Conservation (phyloP, 2,113 vertebrate genomes). For the Cercopithecus mona region DNA sequence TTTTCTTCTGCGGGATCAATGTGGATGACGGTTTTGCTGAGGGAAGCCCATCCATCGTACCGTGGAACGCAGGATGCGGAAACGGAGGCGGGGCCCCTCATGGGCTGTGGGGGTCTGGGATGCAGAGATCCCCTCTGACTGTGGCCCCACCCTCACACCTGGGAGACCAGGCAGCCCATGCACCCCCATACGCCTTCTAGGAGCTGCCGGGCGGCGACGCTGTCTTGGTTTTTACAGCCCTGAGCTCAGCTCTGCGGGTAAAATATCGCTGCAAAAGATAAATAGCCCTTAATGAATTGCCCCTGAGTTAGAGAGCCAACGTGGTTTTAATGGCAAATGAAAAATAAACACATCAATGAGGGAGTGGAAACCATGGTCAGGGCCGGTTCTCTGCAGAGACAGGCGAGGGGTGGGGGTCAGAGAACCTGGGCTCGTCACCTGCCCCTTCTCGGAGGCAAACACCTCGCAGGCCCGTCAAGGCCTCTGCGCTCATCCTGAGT, state of each 20-base stretch:
- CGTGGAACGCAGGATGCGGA: fast-evolving
- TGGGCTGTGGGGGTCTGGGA: background rate
- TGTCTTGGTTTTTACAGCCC: background rate
- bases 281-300: slow-evolving; percentile 53
- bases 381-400: background rate
- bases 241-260: background rate
- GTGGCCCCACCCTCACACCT: background rate
- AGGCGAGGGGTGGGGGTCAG: fast-evolving
- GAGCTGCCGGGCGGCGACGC: fast-evolving
- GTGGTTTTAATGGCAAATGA: background rate
- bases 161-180: fast-evolving
- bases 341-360: slow-evolving; percentile 11
- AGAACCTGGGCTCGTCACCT: background rate
- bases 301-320: background rate
- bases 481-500: background rate
- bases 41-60: background rate
- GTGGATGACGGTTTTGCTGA: background rate
- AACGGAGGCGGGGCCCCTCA: background rate
- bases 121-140: background rate
- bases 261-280: background rate
- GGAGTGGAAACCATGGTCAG: fast-evolving
- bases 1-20: background rate
- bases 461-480: background rate
- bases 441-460: background rate
- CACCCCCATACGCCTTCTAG: fast-evolving